Evolutionary conservation across 2,888 invertebrate species (phyloP), one percentile per base, ranked within the genome.

Genomic region (Cataglyphis albicans): DNA sequence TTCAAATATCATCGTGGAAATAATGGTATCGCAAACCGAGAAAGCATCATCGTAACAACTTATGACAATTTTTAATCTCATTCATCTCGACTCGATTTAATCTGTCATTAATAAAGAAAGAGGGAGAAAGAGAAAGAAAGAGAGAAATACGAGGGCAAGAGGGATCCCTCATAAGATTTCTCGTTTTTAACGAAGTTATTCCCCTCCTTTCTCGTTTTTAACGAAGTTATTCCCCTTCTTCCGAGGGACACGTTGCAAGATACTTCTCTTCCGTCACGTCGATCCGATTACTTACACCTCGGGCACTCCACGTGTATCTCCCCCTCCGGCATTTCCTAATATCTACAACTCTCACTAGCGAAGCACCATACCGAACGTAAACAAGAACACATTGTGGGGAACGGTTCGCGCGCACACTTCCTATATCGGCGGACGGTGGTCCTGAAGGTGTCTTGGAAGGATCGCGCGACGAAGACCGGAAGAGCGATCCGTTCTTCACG

Each of bases 241-340:
- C 7, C 4, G 21, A n/a, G 7, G n/a, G 48, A n/a, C 12, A 74
- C 32, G n/a, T 38, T 25, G n/a, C 52, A 25, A 18, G 12, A 21
- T 57, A 15, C 9, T n/a, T 64, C 55, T 67, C 38, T 52, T 75
- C 35, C 21, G 12, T 1, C 41, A 57, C 70, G 70, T 10, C 57
- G 57, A 59, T 70, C 44, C 35, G 25, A 70, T 59, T 80, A 80
- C 78, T 80, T 80, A 80, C 78, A 70, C 78, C 41, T 78, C 72
- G 41, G 21, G 1, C 76, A 78, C 57, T 59, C 44, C 57, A 59
- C 59, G 44, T 35, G 44, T 59, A 59, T 41, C n/a, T 57, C 25
- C 18, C 32, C 32, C 48, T n/a, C 35, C 70, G 32, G 59, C 59
- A 72, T 35, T 70, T 59, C 18, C 59, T 41, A 72, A 72, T 38